Evolutionary conservation across 2,113 vertebrate genomes (phyloP).

Genomic region (Pitta sordida): DNA sequence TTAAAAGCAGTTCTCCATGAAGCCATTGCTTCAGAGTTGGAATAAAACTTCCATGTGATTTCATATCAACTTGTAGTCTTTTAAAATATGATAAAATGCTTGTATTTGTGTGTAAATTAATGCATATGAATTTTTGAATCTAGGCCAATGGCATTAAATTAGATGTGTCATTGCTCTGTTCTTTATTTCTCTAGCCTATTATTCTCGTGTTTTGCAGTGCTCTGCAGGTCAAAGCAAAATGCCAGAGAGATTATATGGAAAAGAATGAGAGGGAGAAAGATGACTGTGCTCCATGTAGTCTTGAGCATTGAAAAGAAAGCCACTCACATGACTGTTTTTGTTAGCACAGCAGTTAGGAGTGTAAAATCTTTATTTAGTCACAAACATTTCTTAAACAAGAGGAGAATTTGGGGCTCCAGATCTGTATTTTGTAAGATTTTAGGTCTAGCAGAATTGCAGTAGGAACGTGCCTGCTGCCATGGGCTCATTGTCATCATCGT

Average conservation of each 20-base stretch:
- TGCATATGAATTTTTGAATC: background rate
- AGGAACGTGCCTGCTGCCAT: background rate
- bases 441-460: background rate
- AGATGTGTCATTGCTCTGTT: background rate
- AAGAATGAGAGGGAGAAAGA: background rate
- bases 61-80: background rate
- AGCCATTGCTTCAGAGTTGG: background rate
- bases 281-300: background rate
- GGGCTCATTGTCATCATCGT: background rate
- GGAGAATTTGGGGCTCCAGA: background rate
- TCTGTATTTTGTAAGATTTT: background rate
- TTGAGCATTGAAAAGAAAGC: background rate
- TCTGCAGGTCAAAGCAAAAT: constrained; percentile 32
- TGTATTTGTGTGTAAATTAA: background rate
- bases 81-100: background rate
- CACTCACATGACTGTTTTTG: background rate
- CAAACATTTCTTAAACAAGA: background rate
- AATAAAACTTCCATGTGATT: background rate
- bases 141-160: background rate
- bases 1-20: background rate
- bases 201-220: background rate
- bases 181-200: background rate
- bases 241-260: background rate
- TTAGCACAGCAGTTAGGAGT: background rate
- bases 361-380: background rate